Conservation (phyloP, 2,113 vertebrate species). For the Reinhardtius hippoglossoides region DNA sequence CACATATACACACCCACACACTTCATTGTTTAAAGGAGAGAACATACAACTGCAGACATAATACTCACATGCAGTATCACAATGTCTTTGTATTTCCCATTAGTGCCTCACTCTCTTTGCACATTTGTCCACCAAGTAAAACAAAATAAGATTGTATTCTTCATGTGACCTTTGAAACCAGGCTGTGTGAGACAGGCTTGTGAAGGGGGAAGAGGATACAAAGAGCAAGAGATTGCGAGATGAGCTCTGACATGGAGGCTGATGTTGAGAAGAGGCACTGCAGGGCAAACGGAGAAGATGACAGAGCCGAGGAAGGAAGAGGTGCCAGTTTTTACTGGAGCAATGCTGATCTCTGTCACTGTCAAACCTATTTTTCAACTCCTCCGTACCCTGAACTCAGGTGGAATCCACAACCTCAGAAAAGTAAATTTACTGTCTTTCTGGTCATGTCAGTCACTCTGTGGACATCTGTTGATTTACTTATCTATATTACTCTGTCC, state of each 20-base stretch:
- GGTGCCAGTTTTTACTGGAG: slow-evolving; percentile 36
- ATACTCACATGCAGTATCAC: neutral
- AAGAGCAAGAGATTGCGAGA: slow-evolving; percentile 56
- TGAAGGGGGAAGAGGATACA: slow-evolving; percentile 23
- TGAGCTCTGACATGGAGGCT: slow-evolving; percentile 56
- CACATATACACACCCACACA: neutral
- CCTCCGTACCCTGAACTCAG: slow-evolving; percentile 5
- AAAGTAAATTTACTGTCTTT: slow-evolving; percentile 23
- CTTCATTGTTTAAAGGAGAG: neutral
- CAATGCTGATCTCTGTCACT: slow-evolving; percentile 28
- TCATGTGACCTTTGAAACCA: slow-evolving; percentile 41
- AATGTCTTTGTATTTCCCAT: neutral
- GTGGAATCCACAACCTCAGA: slow-evolving; percentile 8
- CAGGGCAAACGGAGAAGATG: slow-evolving; percentile 54
- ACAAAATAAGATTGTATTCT: slow-evolving; percentile 32
- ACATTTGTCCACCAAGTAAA: slow-evolving; percentile 16
- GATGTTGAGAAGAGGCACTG: slow-evolving; percentile 56
- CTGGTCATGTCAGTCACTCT: slow-evolving; percentile 14
- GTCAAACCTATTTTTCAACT: slow-evolving; percentile 14
- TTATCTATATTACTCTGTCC: neutral
- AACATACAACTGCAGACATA: neutral
- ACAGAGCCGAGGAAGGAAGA: slow-evolving; percentile 33
- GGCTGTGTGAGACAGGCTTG: slow-evolving; percentile 11
- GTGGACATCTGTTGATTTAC: slow-evolving; percentile 7
- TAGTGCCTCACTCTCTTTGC: slow-evolving; percentile 1